Evolutionary conservation across 2,797 vertebrate genomes (phyloP), one percentile per base, ranked within the genome.

Genomic region (Myotis daubentonii): DNA sequence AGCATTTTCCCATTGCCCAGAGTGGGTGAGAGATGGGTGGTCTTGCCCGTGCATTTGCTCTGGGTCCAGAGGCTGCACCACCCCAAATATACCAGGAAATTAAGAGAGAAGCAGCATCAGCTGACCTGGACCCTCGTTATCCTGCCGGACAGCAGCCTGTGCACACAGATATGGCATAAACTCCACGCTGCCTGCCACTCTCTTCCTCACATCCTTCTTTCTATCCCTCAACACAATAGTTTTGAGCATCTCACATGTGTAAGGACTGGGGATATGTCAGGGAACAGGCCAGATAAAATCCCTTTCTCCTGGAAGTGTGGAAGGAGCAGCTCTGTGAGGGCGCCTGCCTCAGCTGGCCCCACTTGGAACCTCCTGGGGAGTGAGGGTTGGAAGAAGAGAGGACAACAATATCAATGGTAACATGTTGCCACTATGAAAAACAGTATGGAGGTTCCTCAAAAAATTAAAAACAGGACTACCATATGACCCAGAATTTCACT

Each of bases 21-120:
- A 62, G 44, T 28, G 55, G 19, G 20, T 1, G 44, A 72, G 75
- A 10, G 25, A 36, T n/a, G 10, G 5, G 36, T 0, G 1, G 60
- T 13, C 22, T 53, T 23, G 6, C 33, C 33, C 33, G 10, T 10
- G 49, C 0, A 0, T 36, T 30, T 0, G 0, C 12, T 6, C 36
- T 3, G 23, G 33, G 53, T 33, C 66, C 33, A 53, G 55, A 66
- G 75, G 66, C n/a, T 16, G 7, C 44, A 33, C 13, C 1, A 4
- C 19, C n/a, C 38, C 13, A 3, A 51, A 41, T 1, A 20, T 5
- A 11, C 7, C 1, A 25, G 62, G 62, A 57, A n/a, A 60, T 2
- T 49, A 36, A 70, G 13, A 38, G 36, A 36, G 51, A 78, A 60
- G 78, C 53, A 41, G 23, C 8, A 4, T 41, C 36, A 60, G 36